phyloP scores from a whole-genome alignment of 2,113 vertebrate species.

The Charina bottae region DNA sequence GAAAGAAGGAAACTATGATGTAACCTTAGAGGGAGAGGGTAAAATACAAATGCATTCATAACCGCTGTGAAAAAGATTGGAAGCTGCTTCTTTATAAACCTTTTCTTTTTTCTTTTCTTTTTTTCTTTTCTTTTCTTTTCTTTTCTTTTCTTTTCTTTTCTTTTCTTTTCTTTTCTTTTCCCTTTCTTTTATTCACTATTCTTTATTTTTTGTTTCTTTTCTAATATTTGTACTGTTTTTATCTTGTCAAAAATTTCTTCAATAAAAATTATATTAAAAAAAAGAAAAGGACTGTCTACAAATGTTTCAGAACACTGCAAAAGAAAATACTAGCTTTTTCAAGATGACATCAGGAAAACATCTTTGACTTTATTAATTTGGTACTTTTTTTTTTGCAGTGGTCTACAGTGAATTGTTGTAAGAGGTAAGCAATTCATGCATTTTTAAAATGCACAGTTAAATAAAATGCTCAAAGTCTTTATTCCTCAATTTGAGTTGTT shows the following conservation, averaged over 20 bases:
- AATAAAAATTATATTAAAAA: background rate
- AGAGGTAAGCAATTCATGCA: background rate
- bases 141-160: background rate
- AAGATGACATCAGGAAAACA: background rate
- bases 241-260: background rate
- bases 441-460: background rate
- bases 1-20: background rate
- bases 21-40: background rate
- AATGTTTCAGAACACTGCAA: background rate
- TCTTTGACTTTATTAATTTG: background rate
- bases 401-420: background rate
- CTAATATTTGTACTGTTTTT: background rate
- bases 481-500: background rate
- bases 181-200: background rate
- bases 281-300: background rate
- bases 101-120: background rate
- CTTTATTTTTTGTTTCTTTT: background rate
- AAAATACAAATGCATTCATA: background rate
- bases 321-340: background rate
- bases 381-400: background rate
- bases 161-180: background rate
- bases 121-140: background rate
- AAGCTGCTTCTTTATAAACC: background rate
- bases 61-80: background rate
- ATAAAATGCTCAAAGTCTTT: constrained; percentile 15